Percentiles rank a stretch among this genome's conserved stretches.
Evolutionary conservation across 2,888 invertebrate genomes (phyloP).

Genomic region (Watsonalla binaria): DNA sequence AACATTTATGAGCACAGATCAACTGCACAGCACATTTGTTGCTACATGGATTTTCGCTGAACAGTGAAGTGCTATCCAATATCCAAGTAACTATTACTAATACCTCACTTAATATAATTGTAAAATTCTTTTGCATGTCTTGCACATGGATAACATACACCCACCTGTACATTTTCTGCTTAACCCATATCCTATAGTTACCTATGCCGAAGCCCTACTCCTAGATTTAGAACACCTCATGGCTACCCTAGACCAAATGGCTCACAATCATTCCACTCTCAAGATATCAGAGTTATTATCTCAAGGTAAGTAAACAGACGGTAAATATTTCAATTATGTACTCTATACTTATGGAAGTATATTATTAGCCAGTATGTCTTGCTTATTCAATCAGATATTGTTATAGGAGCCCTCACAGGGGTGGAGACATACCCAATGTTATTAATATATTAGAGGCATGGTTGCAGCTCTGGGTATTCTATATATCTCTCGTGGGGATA

Average conservation of each 20-base stretch:
- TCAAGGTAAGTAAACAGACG: slow-evolving; percentile 61
- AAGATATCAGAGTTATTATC: slow-evolving; percentile 75
- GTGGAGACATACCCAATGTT: too few species aligned
- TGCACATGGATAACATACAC: slow-evolving; percentile 69
- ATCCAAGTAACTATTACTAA: not conserved
- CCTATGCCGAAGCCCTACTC: slow-evolving; percentile 76
- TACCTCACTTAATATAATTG: slow-evolving; percentile 29
- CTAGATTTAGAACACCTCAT: slow-evolving; percentile 78
- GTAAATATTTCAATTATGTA: not conserved
- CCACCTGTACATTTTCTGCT: slow-evolving; percentile 58
- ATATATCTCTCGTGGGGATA: not conserved
- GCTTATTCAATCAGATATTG: not conserved
- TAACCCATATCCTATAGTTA: slow-evolving; percentile 64
- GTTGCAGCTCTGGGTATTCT: too few species aligned
- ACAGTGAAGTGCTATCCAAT: not conserved
- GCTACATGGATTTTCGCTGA: not conserved
- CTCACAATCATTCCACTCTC: slow-evolving; percentile 73
- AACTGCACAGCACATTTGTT: not conserved
- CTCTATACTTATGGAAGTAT: not conserved
- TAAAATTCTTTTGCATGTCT: slow-evolving; percentile 75
- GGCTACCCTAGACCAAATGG: slow-evolving; percentile 78
- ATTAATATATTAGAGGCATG: too few species aligned
- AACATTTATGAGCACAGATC: not conserved
- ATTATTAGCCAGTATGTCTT: not conserved
- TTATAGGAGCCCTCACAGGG: too few species aligned